Evolutionary conservation across 30 jellyfish, hydroid and myxozoan species (phyloP).

Genomic region (Phacellophora camtschatica): DNA sequence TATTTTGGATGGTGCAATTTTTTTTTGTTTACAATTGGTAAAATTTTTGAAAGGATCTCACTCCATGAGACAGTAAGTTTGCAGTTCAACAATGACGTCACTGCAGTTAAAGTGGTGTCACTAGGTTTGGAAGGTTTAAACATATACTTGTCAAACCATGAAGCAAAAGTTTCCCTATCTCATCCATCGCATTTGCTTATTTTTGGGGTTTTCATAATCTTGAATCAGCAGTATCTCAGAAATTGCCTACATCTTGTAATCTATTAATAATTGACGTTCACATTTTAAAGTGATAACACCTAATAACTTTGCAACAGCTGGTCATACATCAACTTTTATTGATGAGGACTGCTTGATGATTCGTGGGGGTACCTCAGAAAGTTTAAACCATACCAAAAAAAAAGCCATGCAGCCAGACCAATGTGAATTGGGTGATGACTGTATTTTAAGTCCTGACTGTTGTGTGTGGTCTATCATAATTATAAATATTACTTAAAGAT

Average conservation of each 20-base stretch:
- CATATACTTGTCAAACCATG: background rate
- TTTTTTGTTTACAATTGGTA: background rate
- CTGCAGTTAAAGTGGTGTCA: background rate
- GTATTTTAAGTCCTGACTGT: background rate
- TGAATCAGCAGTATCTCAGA: background rate
- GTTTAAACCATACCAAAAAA: background rate
- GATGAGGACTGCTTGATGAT: background rate
- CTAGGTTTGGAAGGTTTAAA: background rate
- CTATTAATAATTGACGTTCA: background rate
- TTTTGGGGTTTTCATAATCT: background rate
- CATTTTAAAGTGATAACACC: background rate
- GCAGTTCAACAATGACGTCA: background rate
- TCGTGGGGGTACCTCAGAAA: background rate
- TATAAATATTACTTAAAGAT: too few relatives aligned
- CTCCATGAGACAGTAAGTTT: background rate
- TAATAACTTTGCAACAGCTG: background rate
- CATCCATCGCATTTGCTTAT: background rate
- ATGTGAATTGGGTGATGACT: background rate
- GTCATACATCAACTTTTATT: background rate
- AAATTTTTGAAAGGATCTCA: background rate
- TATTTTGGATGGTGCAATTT: background rate
- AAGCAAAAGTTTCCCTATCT: background rate
- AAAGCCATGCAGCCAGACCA: background rate
- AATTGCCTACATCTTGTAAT: background rate
- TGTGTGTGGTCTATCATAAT: background rate